A percentile compares a stretch with the other conserved stretches of the same genome.
phyloP scores from a whole-genome alignment of 1,140 invertebrate species.

The honey bee (Apis mellifera) region Amel_HAv3.1 CM009934.2:11471001-11471500 shows the following conservation, averaged over 20 bases:
- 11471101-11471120: background rate
- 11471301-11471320: slow-evolving; percentile 66
- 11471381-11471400: background rate
- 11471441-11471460: slow-evolving; percentile 67
- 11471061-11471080: slow-evolving; percentile 3
- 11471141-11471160: background rate
- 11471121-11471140: background rate
- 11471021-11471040: slow-evolving; percentile 44
- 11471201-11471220: slow-evolving; percentile 51
- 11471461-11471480: slow-evolving; percentile 67
- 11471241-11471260: slow-evolving; percentile 39
- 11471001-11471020: slow-evolving; percentile 80
- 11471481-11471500: slow-evolving; percentile 61
- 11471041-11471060: slow-evolving; percentile 41
- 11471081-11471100: background rate
- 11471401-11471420: slow-evolving; percentile 58
- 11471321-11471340: slow-evolving; percentile 75
- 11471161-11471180: background rate
- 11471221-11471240: slow-evolving; percentile 61
- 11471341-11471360: slow-evolving; percentile 76
- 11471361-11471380: slow-evolving; percentile 63
- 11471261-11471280: slow-evolving; percentile 57
- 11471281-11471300: slow-evolving; percentile 5
- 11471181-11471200: background rate
- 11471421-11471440: slow-evolving; percentile 41